Conservation (phyloP, 2,888 invertebrate genomes). For the Acronicta aceris region DNA sequence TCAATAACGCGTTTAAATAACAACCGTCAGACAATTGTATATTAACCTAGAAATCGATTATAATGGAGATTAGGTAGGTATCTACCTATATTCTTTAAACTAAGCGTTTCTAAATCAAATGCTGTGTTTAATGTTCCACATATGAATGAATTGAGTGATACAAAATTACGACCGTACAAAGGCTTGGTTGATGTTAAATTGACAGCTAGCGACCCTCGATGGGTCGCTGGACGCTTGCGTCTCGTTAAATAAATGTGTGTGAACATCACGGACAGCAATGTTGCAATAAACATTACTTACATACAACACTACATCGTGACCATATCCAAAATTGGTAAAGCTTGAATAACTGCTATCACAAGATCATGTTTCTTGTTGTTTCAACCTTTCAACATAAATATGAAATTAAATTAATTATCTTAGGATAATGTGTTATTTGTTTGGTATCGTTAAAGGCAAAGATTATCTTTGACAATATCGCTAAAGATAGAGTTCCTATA, state of each 20-base stretch:
- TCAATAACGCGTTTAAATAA: constrained; percentile 62
- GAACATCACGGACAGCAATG: constrained; percentile 57
- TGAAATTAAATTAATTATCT: constrained; percentile 6
- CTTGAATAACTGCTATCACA: constrained; percentile 46
- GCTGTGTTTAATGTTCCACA: constrained; percentile 24
- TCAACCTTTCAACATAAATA: no score
- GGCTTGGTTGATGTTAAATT: constrained; percentile 64
- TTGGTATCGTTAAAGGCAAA: neutral
- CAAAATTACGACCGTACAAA: constrained; percentile 58
- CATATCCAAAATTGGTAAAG: constrained; percentile 52
- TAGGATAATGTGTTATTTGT: constrained; percentile 4
- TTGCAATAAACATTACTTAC: constrained; percentile 55
- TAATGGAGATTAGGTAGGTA: constrained; percentile 9
- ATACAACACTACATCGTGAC: constrained; percentile 41
- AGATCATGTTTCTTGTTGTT: constrained; percentile 36
- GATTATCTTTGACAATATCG: constrained; percentile 10
- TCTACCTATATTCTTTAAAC: constrained; percentile 15
- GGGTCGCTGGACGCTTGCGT: constrained; percentile 69
- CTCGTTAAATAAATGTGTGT: constrained; percentile 67
- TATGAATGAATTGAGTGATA: constrained; percentile 49
- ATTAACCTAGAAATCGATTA: constrained; percentile 19
- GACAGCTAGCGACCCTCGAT: constrained; percentile 69
- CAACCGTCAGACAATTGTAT: constrained; percentile 55
- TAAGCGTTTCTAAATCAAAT: constrained; percentile 11
- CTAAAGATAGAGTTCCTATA: no score